phyloP scores from a whole-genome alignment of 1,140 invertebrate species.

The Hestina assimilis region DNA sequence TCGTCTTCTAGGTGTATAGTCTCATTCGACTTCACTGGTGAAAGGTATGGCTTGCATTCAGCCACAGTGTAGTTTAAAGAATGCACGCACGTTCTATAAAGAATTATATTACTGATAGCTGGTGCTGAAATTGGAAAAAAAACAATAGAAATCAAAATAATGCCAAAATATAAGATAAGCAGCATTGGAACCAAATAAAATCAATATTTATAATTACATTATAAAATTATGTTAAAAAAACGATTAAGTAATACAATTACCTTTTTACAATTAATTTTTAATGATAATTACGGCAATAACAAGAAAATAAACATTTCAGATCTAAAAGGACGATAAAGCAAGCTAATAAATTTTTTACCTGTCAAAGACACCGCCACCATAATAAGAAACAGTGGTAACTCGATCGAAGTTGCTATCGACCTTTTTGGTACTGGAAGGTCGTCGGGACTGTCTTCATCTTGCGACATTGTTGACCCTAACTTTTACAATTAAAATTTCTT shows the following conservation, averaged over 20 bases:
- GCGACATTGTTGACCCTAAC: conserved; percentile 1
- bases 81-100: conserved; percentile 61
- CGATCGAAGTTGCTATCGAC: conserved; percentile 47
- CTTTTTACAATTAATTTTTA: too few species aligned
- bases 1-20: conserved; percentile 79
- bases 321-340: too few species aligned
- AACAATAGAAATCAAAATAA: background rate
- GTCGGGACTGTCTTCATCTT: background rate
- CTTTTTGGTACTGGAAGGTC: conserved; percentile 28
- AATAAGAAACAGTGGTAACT: conserved; percentile 53
- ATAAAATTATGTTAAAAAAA: background rate
- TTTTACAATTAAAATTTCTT: background rate
- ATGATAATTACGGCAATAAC: too few species aligned
- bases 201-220: background rate
- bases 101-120: conserved; percentile 54
- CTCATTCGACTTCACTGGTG: conserved; percentile 60
- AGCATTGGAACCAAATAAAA: background rate
- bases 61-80: conserved; percentile 41
- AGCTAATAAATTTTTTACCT: too few species aligned
- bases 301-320: too few species aligned
- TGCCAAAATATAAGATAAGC: background rate
- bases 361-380: conserved; percentile 46
- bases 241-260: too few species aligned
- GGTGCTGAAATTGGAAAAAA: conserved; percentile 32
- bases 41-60: conserved; percentile 56